Percentiles rank a stretch among this genome's conserved stretches.
phyloP scores from a whole-genome alignment of 2,888 invertebrate genomes.

The Drosophila neotestacea region DNA sequence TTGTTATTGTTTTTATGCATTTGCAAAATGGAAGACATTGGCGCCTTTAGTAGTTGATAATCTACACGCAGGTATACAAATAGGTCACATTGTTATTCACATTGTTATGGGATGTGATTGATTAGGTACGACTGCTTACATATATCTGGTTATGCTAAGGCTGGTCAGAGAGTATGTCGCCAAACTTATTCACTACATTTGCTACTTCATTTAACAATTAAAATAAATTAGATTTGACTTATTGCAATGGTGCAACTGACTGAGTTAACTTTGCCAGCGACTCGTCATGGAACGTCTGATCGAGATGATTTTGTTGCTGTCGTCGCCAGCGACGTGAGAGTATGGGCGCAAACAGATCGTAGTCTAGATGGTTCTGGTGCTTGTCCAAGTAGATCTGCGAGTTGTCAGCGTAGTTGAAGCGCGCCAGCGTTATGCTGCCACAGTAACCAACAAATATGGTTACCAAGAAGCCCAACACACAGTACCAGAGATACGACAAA shows the following conservation, averaged over 20 bases:
- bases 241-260: conserved; percentile 23
- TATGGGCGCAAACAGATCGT: conserved; percentile 87
- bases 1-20: conserved; percentile 29
- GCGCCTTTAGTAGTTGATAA: conserved; percentile 41
- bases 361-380: conserved; percentile 85
- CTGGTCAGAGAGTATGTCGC: conserved; percentile 5
- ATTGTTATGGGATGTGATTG: too few species aligned
- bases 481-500: conserved; percentile 91
- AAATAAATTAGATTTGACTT: conserved; percentile 37
- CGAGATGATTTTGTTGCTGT: conserved; percentile 46
- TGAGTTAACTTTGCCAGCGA: conserved; percentile 68
- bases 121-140: conserved; percentile 60
- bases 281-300: conserved; percentile 69
- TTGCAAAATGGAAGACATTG: conserved; percentile 69
- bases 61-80: conserved; percentile 68
- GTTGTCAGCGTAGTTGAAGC: conserved; percentile 81
- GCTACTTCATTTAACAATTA: conserved; percentile 24
- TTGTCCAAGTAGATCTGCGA: conserved; percentile 77
- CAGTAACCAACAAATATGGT: conserved; percentile 86
- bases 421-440: conserved; percentile 85
- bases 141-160: not conserved
- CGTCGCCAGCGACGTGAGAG: conserved; percentile 85
- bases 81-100: conserved; percentile 73
- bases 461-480: conserved; percentile 86
- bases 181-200: conserved; percentile 10